A percentile compares a stretch with the other conserved stretches of the same genome.
These are phyloP conservation scores for Pollenia griseotomentosa DNA, from an alignment of 2,888 invertebrate genomes.

Conservation along the genomic window DNA sequence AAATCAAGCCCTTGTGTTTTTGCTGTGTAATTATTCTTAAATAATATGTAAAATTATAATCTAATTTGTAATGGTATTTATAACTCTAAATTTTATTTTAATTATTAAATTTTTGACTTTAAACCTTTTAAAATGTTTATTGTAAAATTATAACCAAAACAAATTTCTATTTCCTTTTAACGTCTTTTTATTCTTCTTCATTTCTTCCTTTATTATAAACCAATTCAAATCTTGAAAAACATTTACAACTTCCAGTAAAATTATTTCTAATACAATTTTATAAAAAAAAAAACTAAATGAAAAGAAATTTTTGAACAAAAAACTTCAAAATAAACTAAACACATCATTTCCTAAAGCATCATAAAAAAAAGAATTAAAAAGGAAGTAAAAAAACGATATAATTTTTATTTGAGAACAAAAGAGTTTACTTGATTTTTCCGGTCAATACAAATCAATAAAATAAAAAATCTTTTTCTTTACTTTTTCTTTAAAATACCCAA, in stretches of 20 bases:
- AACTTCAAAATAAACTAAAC: slow-evolving; percentile 60
- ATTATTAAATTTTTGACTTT: not conserved
- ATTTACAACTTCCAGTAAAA: slow-evolving; percentile 71
- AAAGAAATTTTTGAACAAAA: slow-evolving; percentile 69
- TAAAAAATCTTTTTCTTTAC: not conserved
- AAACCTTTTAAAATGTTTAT: slow-evolving; percentile 29
- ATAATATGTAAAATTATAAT: too few relatives aligned
- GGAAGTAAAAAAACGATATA: not conserved
- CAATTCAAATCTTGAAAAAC: slow-evolving; percentile 65
- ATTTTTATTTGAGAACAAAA: slow-evolving; percentile 61
- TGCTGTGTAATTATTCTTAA: too few relatives aligned
- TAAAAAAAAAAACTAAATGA: slow-evolving; percentile 40
- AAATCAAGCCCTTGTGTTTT: too few relatives aligned
- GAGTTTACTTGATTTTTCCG: slow-evolving; percentile 72
- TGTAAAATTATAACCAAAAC: slow-evolving; percentile 28
- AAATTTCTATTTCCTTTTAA: slow-evolving; percentile 52
- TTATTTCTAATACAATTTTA: slow-evolving; percentile 45
- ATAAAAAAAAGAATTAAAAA: not conserved
- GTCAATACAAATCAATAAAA: slow-evolving; percentile 70
- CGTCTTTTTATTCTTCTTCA: not conserved
- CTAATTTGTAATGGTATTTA: too few relatives aligned
- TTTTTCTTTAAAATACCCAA: not conserved
- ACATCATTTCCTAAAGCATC: slow-evolving; percentile 67
- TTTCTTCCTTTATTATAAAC: slow-evolving; percentile 51
- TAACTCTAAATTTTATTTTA: too few relatives aligned